Evolutionary conservation across 2,113 vertebrate species (phyloP), one percentile per base, ranked within the genome.

Genomic region (Tyrannus savana): DNA sequence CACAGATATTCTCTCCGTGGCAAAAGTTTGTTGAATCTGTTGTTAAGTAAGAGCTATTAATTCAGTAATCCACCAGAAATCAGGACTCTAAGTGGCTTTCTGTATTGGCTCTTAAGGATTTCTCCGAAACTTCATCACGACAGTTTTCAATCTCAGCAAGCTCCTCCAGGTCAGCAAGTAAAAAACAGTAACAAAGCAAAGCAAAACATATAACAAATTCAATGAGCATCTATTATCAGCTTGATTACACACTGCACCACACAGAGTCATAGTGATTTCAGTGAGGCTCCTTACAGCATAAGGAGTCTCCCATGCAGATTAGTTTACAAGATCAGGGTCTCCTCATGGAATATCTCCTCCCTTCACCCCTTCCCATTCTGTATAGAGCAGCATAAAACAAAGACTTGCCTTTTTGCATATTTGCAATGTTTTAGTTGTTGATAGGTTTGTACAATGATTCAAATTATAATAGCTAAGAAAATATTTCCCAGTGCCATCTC

Each of bases 221-320:
- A 91, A 76, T 93, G 90, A 96, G 91, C 75, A 67, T 90, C 93
- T 95, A 80, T 96, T 96, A 96, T 96, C 92, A 95, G 91, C 91
- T 80, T 97, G 95, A 95, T 96, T 95, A 88, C 88, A 94, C 88
- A 53, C 64, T 89, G 86, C 80, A 94, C 76, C 92, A 88, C 75
- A 90, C 69, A 74, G 75, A 86, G 92, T 71, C 84, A 90, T 96
- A 94, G 94, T 94, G 93, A 91, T 95, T 93, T 90, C 82, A 93
- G 63, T 37, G 90, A 87, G 63, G 82, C 78, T 95, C 56, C 50
- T 35, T 74, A 79, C 82, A 96, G 84, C 92, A 96, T 84, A 91
- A 91, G 89, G 87, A 95, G 85, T 76, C 90, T 95, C 68, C 95
- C 78, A 93, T 93, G 93, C 85, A 94, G 90, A 95, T 88, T 88